Conservation (phyloP, 2,113 vertebrate genomes). For the Microcebus jonahi region DNA sequence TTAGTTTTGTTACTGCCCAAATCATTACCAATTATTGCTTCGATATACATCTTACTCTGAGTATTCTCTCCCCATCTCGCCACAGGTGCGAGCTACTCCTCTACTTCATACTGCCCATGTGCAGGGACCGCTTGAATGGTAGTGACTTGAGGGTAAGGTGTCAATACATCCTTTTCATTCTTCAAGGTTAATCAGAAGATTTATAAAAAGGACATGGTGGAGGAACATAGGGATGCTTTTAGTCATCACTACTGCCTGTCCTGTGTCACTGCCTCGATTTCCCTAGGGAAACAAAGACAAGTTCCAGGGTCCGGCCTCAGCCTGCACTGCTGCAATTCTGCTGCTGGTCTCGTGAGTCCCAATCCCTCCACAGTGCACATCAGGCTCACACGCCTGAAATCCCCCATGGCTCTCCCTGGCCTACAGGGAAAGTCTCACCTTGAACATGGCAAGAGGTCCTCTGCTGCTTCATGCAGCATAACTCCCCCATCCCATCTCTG, state of each 20-base stretch:
- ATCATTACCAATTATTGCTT: not conserved
- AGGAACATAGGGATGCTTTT: not conserved
- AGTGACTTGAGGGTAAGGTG: not conserved
- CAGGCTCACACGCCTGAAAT: not conserved
- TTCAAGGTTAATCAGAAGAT: not conserved
- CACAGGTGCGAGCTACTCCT: not conserved
- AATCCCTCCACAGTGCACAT: fast-evolving
- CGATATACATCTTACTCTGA: not conserved
- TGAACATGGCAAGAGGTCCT: not conserved
- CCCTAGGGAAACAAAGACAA: not conserved
- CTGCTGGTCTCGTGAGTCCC: not conserved
- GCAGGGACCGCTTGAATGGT: not conserved
- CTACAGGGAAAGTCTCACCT: not conserved
- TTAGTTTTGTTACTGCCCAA: not conserved
- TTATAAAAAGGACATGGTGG: not conserved
- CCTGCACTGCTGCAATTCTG: not conserved
- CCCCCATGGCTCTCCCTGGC: not conserved
- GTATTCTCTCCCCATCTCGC: not conserved
- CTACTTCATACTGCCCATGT: not conserved
- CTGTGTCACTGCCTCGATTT: fast-evolving
- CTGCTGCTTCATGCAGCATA: not conserved
- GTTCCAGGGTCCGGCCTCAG: not conserved
- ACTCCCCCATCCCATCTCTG: not conserved
- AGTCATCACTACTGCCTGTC: not conserved
- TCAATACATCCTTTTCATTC: not conserved